Evolutionary conservation across 2,113 vertebrate genomes (phyloP).

Genomic region (Charadrius vociferus): DNA sequence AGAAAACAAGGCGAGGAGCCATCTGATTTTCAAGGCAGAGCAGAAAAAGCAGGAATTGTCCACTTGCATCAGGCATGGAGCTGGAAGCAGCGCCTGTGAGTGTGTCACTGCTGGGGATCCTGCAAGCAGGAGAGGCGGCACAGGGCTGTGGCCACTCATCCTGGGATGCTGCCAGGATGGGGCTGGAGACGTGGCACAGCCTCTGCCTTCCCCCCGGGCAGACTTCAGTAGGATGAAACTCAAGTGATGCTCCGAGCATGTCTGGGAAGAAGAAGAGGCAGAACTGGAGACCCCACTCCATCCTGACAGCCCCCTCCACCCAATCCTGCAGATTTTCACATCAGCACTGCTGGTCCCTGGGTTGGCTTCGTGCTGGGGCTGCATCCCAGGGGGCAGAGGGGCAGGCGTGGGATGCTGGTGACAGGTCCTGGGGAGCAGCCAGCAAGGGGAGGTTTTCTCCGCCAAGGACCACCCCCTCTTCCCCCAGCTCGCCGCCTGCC

Average conservation of each 20-base stretch:
- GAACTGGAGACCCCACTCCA: background rate
- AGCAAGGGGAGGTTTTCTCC: constrained; percentile 35
- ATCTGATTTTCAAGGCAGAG: constrained; percentile 44
- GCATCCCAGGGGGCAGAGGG: background rate
- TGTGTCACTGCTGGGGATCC: background rate
- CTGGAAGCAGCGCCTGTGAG: background rate
- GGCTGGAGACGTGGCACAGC: background rate
- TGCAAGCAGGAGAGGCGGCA: background rate
- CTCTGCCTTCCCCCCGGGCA: background rate
- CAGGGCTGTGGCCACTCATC: background rate
- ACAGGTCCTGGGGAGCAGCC: constrained; percentile 29
- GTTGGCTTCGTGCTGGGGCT: background rate
- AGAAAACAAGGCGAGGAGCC: background rate
- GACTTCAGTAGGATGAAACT: background rate
- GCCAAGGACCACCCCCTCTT: constrained; percentile 60
- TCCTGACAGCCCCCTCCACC: background rate
- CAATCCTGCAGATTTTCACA: background rate
- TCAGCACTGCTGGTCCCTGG: background rate
- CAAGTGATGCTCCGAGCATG: background rate
- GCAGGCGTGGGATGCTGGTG: background rate
- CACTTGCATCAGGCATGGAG: background rate
- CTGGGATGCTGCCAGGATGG: background rate
- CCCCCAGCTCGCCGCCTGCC: background rate
- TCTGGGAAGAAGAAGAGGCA: background rate
- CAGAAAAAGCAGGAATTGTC: constrained; percentile 31